Evolutionary conservation across 2,113 vertebrate species (phyloP).

Genomic region (Bufo gargarizans): DNA sequence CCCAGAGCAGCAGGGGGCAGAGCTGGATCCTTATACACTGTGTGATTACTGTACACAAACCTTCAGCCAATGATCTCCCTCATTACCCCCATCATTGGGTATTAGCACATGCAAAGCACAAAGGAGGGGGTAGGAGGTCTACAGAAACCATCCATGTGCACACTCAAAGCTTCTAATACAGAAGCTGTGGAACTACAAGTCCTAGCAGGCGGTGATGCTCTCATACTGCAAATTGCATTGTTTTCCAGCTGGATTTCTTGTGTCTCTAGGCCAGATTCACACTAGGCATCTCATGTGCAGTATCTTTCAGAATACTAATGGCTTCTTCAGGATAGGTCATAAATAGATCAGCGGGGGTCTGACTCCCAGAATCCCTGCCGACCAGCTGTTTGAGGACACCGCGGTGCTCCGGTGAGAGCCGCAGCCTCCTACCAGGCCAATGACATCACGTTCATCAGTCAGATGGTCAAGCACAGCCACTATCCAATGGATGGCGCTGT

Average conservation of each 20-base stretch:
- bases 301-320: too few relatives aligned
- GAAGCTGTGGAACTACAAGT: not conserved
- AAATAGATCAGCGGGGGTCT: too few relatives aligned
- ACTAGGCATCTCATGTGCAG: too few relatives aligned
- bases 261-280: not conserved
- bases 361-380: too few relatives aligned
- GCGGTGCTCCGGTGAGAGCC: too few relatives aligned
- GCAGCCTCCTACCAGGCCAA: too few relatives aligned
- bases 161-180: not conserved
- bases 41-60: slow-evolving; percentile 32
- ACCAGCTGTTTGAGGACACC: too few relatives aligned
- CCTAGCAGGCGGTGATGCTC: not conserved
- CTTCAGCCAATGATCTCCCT: not conserved
- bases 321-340: too few relatives aligned
- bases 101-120: slow-evolving; percentile 8
- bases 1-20: not conserved
- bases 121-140: not conserved
- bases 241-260: not conserved
- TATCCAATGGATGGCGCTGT: too few relatives aligned
- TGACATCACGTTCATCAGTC: too few relatives aligned
- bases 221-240: not conserved
- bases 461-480: too few relatives aligned
- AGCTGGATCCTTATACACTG: too few relatives aligned
- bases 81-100: not conserved
- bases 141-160: not conserved